Evolutionary conservation across 2,113 vertebrate genomes (phyloP).

Genomic region (Mastomys natalensis): DNA sequence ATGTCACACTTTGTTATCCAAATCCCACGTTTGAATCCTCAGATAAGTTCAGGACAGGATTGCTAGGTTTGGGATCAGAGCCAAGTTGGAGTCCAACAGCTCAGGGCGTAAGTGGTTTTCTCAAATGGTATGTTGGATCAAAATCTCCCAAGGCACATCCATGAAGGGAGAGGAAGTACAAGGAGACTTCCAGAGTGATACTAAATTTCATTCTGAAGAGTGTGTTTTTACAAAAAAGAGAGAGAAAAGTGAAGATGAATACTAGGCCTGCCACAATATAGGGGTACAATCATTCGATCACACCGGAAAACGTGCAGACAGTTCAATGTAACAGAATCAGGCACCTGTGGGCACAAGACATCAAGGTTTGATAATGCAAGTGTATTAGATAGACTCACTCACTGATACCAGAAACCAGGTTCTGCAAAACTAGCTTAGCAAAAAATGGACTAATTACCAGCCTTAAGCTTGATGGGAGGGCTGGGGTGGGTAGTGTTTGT

Average conservation of each 20-base stretch:
- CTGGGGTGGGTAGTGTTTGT: too few relatives aligned
- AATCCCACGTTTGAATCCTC: not conserved
- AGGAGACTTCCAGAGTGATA: not conserved
- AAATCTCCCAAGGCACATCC: not conserved
- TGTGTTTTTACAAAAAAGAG: not conserved
- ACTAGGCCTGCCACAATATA: not conserved
- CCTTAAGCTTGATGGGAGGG: not conserved
- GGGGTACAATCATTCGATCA: not conserved
- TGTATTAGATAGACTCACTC: not conserved
- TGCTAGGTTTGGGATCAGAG: not conserved
- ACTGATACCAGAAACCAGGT: not conserved
- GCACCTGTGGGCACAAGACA: not conserved
- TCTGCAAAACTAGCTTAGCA: not conserved
- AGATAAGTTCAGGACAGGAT: not conserved
- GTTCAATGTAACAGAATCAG: not conserved
- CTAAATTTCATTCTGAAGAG: not conserved
- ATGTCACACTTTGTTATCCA: slow-evolving; percentile 38
- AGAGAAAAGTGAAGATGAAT: not conserved
- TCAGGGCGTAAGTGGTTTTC: not conserved
- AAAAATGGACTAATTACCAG: not conserved
- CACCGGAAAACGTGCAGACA: not conserved
- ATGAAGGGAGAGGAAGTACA: not conserved
- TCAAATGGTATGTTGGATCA: not conserved
- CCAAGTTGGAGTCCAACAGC: not conserved
- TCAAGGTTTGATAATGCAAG: slow-evolving; percentile 21